These are phyloP conservation scores for Tanypteryx hageni DNA, from an alignment of 2,888 invertebrate genomes.

Conservation along the genomic window DNA sequence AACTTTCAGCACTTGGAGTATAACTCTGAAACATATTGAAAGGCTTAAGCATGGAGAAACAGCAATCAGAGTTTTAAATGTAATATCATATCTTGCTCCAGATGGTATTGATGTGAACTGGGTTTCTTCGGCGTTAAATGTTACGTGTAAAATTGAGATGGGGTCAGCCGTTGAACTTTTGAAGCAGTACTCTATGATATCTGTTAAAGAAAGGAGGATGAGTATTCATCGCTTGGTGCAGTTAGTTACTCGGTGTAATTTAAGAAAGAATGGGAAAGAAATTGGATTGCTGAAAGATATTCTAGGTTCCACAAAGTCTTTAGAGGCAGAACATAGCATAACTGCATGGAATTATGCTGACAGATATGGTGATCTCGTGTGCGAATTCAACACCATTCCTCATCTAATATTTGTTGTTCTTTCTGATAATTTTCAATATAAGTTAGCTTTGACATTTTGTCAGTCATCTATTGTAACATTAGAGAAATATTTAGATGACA, in stretches of 20 bases:
- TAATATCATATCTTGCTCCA: constrained; percentile 26
- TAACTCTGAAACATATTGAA: constrained; percentile 64
- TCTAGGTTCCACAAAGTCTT: neutral
- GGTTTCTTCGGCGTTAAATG: neutral
- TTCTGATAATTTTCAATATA: neutral
- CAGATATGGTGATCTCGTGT: neutral
- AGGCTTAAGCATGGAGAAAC: constrained; percentile 15
- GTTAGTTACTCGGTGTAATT: neutral
- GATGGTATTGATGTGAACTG: neutral
- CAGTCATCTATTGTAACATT: neutral
- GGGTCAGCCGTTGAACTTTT: neutral
- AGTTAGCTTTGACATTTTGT: neutral
- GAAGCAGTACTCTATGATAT: neutral
- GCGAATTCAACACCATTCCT: neutral
- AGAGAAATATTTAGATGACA: neutral
- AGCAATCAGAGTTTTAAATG: neutral
- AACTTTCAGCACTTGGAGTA: constrained; percentile 64
- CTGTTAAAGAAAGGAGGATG: neutral
- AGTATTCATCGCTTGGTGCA: constrained; percentile 20
- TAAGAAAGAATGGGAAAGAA: neutral
- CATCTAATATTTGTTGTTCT: neutral
- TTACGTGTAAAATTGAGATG: neutral
- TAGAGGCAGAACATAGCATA: neutral
- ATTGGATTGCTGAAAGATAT: neutral
- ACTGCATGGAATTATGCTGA: neutral